These are phyloP conservation scores for Neopipo cinnamomea DNA, from an alignment of 2,113 vertebrate genomes.

Conservation along the genomic window DNA sequence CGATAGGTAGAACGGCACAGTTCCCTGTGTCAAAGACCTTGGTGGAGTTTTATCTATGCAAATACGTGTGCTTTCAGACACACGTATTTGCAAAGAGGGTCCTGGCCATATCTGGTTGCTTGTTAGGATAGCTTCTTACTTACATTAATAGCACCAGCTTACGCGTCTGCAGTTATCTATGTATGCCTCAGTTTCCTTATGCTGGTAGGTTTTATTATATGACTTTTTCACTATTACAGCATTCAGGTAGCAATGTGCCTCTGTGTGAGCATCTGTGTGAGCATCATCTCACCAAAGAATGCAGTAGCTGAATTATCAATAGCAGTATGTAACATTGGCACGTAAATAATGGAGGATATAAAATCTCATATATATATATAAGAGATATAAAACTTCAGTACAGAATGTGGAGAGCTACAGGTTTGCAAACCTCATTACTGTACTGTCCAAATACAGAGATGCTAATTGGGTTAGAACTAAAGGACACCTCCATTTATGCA, in stretches of 20 bases:
- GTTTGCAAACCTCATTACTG: background rate
- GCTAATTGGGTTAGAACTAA: background rate
- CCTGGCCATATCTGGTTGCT: background rate
- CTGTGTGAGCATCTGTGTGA: background rate
- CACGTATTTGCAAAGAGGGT: background rate
- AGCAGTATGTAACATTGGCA: background rate
- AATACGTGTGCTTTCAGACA: background rate
- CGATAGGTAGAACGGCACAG: background rate
- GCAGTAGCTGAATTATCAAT: background rate
- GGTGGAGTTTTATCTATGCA: background rate
- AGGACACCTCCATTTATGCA: conserved; percentile 15
- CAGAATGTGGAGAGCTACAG: background rate
- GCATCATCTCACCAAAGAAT: background rate
- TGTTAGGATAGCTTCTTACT: background rate
- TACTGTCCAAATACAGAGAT: background rate
- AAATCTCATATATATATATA: background rate
- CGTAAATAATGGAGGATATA: background rate
- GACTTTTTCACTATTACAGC: background rate
- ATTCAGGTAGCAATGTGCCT: background rate
- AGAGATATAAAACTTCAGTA: background rate
- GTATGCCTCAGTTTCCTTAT: background rate
- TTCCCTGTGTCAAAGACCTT: background rate
- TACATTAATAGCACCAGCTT: background rate
- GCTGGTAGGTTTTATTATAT: background rate
- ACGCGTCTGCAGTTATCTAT: background rate